Percentiles rank a stretch among this genome's conserved stretches.
Conservation (phyloP, 1,140 invertebrate species). For the Polypedilum vanderplanki region DNA sequence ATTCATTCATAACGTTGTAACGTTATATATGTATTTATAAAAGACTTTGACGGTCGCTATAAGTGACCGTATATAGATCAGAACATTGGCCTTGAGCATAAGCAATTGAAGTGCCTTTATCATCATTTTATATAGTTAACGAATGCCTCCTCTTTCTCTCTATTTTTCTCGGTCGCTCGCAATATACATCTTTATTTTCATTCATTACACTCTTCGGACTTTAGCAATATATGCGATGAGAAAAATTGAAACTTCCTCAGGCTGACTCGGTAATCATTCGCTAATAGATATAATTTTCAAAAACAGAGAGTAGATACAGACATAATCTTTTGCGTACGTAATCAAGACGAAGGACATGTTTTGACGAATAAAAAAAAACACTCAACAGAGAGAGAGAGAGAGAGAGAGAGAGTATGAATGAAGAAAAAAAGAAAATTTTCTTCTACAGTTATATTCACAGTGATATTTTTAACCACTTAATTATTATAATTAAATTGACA, state of each 20-base stretch:
- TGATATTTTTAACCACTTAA: too few relatives aligned
- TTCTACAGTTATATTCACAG: too few relatives aligned
- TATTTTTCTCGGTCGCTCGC: too few relatives aligned
- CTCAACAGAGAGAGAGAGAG: too few relatives aligned
- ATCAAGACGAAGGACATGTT: not conserved
- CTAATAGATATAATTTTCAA: not conserved
- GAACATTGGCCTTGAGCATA: conserved; percentile 9
- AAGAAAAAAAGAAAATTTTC: too few relatives aligned
- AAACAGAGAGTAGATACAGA: too few relatives aligned
- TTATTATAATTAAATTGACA: too few relatives aligned
- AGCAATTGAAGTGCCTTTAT: conserved; percentile 5
- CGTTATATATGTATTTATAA: not conserved
- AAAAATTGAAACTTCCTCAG: conserved; percentile 7
- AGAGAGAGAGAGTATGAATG: too few relatives aligned
- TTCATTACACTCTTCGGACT: not conserved
- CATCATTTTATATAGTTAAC: conserved; percentile 2
- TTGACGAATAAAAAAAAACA: too few relatives aligned
- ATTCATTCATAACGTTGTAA: not conserved
- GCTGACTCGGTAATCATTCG: not conserved
- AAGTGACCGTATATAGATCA: not conserved
- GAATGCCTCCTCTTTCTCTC: not conserved
- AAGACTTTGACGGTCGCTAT: not conserved
- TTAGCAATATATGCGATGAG: not conserved
- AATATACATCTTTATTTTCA: not conserved
- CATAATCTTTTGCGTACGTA: not conserved